These are phyloP conservation scores for Bryconaethiops microstoma DNA, from an alignment of 2,797 vertebrate genomes.

Conservation along the genomic window DNA sequence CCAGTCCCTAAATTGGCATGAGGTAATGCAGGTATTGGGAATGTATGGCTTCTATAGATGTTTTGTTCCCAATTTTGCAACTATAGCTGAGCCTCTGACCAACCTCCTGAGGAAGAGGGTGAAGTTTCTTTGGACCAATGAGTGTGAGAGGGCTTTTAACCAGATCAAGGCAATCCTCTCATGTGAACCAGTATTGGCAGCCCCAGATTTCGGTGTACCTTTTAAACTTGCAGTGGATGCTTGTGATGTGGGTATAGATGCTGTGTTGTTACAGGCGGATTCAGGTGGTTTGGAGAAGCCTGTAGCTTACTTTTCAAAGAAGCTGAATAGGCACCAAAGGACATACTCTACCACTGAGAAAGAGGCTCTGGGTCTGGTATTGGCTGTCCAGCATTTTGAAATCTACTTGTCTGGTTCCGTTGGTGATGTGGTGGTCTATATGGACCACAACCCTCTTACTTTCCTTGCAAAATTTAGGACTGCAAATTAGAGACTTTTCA, in stretches of 20 bases:
- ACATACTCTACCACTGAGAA: background rate
- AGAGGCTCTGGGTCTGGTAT: background rate
- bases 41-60: conserved; percentile 15
- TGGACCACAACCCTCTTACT: background rate
- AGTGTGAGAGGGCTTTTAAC: conserved; percentile 1
- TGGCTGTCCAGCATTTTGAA: conserved; percentile 12
- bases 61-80: conserved; percentile 14
- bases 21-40: background rate
- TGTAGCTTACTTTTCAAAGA: background rate
- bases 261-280: conserved; percentile 4
- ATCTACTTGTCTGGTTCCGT: background rate
- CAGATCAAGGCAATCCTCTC: conserved; percentile 13
- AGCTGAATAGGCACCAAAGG: background rate
- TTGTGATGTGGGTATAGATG: conserved; percentile 4
- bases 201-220: background rate
- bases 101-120: conserved; percentile 2
- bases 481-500: conserved; percentile 7
- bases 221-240: conserved; percentile 8
- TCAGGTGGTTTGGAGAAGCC: background rate
- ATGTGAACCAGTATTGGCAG: conserved; percentile 1
- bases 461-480: background rate
- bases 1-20: background rate
- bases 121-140: background rate
- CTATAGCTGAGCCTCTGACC: conserved; percentile 1
- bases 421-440: background rate